Evolutionary conservation across 1,140 invertebrate genomes (phyloP).

Genomic region (Solenopsis fugax): DNA sequence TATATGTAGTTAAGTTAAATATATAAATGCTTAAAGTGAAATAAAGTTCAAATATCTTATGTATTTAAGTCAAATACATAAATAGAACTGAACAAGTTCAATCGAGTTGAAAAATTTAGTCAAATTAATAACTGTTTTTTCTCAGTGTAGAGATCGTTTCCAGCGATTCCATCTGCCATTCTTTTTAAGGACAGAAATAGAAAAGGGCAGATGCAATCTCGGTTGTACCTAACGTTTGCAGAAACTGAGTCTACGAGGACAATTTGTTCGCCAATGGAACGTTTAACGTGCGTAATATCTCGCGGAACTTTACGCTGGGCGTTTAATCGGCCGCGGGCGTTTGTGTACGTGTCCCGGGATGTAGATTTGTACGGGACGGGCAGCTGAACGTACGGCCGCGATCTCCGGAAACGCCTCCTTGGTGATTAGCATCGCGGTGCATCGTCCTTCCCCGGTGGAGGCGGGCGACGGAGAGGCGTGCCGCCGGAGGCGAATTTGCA

Average conservation of each 20-base stretch:
- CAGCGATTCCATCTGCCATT: neutral
- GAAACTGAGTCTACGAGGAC: too few species aligned
- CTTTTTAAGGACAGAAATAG: neutral
- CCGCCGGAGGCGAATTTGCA: constrained; percentile 12
- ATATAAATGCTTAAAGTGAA: too few species aligned
- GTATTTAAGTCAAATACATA: too few species aligned
- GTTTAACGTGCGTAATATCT: neutral
- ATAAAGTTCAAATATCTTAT: too few species aligned
- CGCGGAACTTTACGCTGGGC: neutral
- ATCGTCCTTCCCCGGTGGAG: constrained; percentile 50
- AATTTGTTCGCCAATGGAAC: neutral
- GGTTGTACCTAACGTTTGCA: neutral
- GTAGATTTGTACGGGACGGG: constrained; percentile 33
- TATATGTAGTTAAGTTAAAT: too few species aligned
- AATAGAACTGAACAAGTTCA: too few species aligned
- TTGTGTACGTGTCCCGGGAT: neutral
- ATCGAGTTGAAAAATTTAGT: too few species aligned
- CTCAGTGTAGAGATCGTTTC: neutral
- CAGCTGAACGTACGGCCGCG: constrained; percentile 1
- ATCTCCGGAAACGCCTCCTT: constrained; percentile 40
- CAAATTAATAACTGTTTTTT: too few species aligned
- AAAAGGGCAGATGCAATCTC: neutral
- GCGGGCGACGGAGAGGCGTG: constrained; percentile 1
- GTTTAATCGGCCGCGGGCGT: neutral
- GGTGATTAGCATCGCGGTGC: constrained; percentile 38